Percentiles rank a stretch among this genome's conserved stretches.
Conservation (phyloP, 1,140 invertebrate species). For the Drosophila leontia region DNA sequence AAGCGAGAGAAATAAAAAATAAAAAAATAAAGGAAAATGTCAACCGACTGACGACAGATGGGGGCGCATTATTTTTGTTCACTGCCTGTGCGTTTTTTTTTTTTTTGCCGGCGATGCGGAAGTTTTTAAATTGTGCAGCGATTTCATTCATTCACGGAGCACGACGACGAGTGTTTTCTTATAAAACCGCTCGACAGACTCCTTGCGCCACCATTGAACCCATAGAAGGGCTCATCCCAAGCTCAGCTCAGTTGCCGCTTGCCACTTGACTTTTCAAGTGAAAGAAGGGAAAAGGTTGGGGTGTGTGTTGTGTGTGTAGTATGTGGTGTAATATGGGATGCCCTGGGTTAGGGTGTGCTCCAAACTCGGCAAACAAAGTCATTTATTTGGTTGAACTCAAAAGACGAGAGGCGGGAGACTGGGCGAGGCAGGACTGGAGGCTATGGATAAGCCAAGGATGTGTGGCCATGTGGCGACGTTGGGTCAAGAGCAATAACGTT, state of each 20-base stretch:
- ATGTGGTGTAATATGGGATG: conserved; percentile 2
- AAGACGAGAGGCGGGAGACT: neutral
- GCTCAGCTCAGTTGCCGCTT: conserved; percentile 44
- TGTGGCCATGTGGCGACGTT: conserved; percentile 16
- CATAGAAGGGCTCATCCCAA: conserved; percentile 1
- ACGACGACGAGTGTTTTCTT: conserved; percentile 33
- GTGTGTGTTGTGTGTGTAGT: conserved; percentile 2
- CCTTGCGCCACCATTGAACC: conserved; percentile 17
- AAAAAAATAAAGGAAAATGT: conserved; percentile 1
- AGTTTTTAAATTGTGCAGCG: conserved; percentile 76
- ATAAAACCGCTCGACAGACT: conserved; percentile 24
- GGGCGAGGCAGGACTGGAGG: conserved; percentile 9
- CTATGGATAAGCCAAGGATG: conserved; percentile 11
- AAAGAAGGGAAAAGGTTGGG: neutral
- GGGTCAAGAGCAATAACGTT: conserved; percentile 22
- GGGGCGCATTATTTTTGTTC: conserved; percentile 21
- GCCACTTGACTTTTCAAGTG: conserved; percentile 72
- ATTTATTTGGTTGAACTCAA: conserved; percentile 57
- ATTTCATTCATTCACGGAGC: conserved; percentile 65
- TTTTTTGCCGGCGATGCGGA: conserved; percentile 66
- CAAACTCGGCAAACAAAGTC: conserved; percentile 64
- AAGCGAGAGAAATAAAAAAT: conserved; percentile 1
- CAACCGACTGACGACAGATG: conserved; percentile 16
- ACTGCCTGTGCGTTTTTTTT: conserved; percentile 28
- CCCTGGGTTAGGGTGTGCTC: neutral